Evolutionary conservation across 2,797 vertebrate genomes (phyloP).

Genomic region (Pangasius larnaudii): DNA sequence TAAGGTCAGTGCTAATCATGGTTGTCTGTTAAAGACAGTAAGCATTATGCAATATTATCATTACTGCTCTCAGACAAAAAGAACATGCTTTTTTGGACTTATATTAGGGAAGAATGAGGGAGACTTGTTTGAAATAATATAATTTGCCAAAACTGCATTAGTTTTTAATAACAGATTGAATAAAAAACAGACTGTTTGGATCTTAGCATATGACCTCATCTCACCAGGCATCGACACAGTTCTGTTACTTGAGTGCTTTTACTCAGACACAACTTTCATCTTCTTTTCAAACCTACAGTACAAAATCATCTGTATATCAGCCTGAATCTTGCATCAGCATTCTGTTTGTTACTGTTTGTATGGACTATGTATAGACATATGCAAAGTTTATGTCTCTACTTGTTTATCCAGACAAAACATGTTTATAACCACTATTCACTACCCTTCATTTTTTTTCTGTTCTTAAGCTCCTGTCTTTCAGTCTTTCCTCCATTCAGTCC

Average conservation of each 20-base stretch:
- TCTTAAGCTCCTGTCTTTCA: slow-evolving; percentile 20
- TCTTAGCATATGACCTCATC: slow-evolving; percentile 16
- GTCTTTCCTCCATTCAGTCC: slow-evolving; percentile 21
- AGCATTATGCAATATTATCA: background rate
- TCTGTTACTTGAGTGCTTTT: background rate
- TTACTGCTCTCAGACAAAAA: background rate
- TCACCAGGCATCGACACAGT: background rate
- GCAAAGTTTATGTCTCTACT: background rate
- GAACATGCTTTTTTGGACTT: background rate
- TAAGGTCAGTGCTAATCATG: background rate
- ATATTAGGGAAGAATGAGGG: background rate
- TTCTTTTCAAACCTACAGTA: background rate
- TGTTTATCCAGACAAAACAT: background rate
- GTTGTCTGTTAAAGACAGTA: background rate
- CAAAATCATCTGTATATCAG: background rate
- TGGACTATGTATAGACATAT: background rate
- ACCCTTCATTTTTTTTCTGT: background rate
- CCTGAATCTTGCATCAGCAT: background rate
- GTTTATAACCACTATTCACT: slow-evolving; percentile 37
- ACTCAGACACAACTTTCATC: background rate
- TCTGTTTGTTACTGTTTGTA: background rate
- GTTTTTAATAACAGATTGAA: slow-evolving; percentile 20
- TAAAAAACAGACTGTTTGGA: slow-evolving; percentile 15
- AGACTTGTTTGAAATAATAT: background rate
- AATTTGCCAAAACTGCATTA: background rate